Conservation (phyloP, 2,113 vertebrate species). For the Colossoma macropomum region DNA sequence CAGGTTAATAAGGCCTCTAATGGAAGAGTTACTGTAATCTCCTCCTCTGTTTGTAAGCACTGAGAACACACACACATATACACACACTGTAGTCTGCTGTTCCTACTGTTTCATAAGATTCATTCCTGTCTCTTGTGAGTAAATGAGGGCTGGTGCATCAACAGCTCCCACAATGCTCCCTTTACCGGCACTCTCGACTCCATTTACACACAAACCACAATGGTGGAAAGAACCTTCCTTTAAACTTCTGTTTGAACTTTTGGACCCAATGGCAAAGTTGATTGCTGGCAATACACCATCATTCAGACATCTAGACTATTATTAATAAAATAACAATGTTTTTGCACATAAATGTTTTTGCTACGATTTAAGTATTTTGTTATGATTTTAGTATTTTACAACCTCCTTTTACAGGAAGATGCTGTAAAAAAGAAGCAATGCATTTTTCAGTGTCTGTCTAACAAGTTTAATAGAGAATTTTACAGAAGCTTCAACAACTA, state of each 20-base stretch:
- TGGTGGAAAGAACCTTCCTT: not conserved
- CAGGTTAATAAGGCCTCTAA: slow-evolving; percentile 59
- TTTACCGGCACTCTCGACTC: slow-evolving; percentile 22
- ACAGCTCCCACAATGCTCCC: not conserved
- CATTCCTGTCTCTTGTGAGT: slow-evolving; percentile 22
- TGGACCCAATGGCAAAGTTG: not conserved
- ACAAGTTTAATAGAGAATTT: no score
- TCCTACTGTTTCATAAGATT: slow-evolving; percentile 30
- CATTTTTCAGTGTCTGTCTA: no score
- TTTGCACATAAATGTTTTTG: no score
- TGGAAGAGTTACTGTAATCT: slow-evolving; percentile 54
- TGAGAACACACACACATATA: slow-evolving; percentile 10
- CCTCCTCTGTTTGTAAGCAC: slow-evolving; percentile 19
- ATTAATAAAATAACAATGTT: no score
- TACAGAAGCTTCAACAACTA: no score
- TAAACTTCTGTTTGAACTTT: not conserved
- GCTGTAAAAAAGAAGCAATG: no score
- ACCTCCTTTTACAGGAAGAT: no score
- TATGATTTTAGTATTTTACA: no score
- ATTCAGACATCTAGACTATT: no score
- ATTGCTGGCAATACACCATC: not conserved
- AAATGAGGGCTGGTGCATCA: slow-evolving; percentile 11
- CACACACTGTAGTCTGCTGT: slow-evolving; percentile 34
- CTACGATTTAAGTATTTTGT: no score
- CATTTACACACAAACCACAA: slow-evolving; percentile 13